Evolutionary conservation across 2,888 invertebrate species (phyloP).

Genomic region (Branchipolynoe longqiensis): DNA sequence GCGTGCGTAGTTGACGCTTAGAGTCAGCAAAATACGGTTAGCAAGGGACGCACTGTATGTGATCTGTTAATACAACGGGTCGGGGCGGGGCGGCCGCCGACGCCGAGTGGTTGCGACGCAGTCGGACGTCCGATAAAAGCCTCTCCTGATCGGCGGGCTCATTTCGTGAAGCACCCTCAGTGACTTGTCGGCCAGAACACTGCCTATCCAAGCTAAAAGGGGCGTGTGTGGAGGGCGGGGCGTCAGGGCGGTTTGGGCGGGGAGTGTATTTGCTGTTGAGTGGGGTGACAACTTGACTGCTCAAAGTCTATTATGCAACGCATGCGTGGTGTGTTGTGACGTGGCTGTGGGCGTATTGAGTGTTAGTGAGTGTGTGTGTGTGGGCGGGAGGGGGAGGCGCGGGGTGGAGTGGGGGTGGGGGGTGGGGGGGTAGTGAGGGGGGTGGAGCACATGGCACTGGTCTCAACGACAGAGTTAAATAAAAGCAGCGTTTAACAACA

Average conservation of each 20-base stretch:
- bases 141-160: slow-evolving; percentile 20
- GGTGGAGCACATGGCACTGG: slow-evolving; percentile 26
- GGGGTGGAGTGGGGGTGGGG: no score
- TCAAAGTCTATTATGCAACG: slow-evolving; percentile 20
- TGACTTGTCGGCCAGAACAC: slow-evolving; percentile 30
- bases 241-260: no score
- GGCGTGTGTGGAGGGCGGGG: no score
- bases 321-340: slow-evolving; percentile 22
- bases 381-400: no score
- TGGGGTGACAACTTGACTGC: slow-evolving; percentile 10
- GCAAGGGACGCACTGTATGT: no score
- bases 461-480: slow-evolving; percentile 40
- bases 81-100: not conserved
- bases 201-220: not conserved
- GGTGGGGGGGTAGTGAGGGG: no score
- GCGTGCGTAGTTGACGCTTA: no score
- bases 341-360: no score
- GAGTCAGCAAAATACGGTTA: no score
- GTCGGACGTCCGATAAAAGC: slow-evolving; percentile 23
- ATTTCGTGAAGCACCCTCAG: slow-evolving; percentile 12
- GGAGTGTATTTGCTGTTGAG: no score
- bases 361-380: no score
- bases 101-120: not conserved
- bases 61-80: no score
- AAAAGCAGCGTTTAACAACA: slow-evolving; percentile 54